Percentiles rank a stretch among this genome's conserved stretches.
Evolutionary conservation across 2,113 vertebrate species (phyloP).

Genomic region (Rhipidura dahli): DNA sequence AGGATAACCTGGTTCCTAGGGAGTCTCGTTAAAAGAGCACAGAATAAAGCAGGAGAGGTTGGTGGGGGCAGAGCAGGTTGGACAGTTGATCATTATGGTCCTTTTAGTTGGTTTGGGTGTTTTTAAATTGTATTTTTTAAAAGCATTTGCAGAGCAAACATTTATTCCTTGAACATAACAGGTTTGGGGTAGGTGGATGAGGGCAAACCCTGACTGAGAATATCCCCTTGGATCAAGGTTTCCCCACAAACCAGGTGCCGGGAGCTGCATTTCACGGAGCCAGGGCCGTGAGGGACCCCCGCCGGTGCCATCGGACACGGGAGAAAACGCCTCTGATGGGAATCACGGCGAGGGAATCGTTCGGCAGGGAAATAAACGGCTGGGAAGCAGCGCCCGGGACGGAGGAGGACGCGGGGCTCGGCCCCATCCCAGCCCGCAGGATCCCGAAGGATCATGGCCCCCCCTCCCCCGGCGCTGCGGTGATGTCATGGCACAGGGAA

Average conservation of each 20-base stretch:
- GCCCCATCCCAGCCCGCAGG: background rate
- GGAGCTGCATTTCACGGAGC: rapidly evolving
- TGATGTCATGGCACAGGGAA: slow-evolving; percentile 47
- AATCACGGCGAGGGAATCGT: rapidly evolving
- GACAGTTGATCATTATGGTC: rapidly evolving
- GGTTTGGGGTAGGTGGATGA: too few relatives aligned
- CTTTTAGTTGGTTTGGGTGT: too few relatives aligned
- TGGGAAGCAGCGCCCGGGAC: background rate
- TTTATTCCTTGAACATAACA: background rate
- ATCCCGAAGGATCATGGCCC: background rate
- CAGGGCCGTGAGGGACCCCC: rapidly evolving
- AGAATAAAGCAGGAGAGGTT: background rate
- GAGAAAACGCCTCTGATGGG: background rate
- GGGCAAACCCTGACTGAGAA: background rate
- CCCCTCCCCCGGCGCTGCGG: background rate
- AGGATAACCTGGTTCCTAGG: too few relatives aligned
- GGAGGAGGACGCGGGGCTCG: background rate
- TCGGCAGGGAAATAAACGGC: rapidly evolving
- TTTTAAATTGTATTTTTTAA: background rate
- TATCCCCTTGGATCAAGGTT: background rate
- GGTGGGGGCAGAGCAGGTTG: background rate
- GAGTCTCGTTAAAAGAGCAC: rapidly evolving
- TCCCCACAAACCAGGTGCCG: rapidly evolving
- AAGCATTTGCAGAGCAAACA: background rate
- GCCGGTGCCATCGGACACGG: rapidly evolving